phyloP scores from a whole-genome alignment of 1,140 invertebrate genomes.

The Glossosoma conforme region DNA sequence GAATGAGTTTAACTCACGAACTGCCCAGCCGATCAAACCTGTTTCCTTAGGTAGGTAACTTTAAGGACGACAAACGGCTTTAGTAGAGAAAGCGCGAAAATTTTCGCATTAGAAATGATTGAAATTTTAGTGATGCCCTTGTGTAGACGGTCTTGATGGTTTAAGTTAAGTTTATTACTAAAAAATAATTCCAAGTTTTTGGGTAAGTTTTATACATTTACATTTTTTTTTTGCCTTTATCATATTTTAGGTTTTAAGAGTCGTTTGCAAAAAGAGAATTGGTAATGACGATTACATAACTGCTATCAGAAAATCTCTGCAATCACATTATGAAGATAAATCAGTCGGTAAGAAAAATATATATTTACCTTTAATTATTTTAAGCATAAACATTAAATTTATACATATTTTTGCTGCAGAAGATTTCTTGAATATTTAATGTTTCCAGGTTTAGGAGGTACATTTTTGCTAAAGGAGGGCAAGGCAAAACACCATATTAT shows the following conservation, averaged over 20 bases:
- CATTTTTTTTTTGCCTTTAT: too few relatives aligned
- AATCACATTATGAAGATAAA: conserved; percentile 63
- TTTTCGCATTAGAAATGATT: too few relatives aligned
- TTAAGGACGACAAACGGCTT: too few relatives aligned
- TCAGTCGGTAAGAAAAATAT: conserved; percentile 59
- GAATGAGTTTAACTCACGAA: too few relatives aligned
- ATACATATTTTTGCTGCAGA: neutral
- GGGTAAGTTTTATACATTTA: too few relatives aligned
- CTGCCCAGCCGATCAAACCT: too few relatives aligned
- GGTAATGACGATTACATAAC: conserved; percentile 79
- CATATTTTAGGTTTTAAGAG: conserved; percentile 68
- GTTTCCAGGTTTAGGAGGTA: conserved; percentile 74
- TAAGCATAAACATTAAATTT: neutral
- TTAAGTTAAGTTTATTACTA: too few relatives aligned
- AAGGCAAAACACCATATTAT: conserved; percentile 88
- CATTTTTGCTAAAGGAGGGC: conserved; percentile 77
- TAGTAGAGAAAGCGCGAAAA: too few relatives aligned
- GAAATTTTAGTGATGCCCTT: too few relatives aligned
- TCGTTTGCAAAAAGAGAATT: conserved; percentile 72
- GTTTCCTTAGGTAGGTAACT: too few relatives aligned
- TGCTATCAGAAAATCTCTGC: conserved; percentile 70
- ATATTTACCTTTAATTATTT: neutral
- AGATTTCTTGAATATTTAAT: conserved; percentile 9
- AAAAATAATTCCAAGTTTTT: too few relatives aligned
- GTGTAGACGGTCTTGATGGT: too few relatives aligned